Conservation (phyloP, 2,888 invertebrate genomes). For the Antheraea assamensis region DNA sequence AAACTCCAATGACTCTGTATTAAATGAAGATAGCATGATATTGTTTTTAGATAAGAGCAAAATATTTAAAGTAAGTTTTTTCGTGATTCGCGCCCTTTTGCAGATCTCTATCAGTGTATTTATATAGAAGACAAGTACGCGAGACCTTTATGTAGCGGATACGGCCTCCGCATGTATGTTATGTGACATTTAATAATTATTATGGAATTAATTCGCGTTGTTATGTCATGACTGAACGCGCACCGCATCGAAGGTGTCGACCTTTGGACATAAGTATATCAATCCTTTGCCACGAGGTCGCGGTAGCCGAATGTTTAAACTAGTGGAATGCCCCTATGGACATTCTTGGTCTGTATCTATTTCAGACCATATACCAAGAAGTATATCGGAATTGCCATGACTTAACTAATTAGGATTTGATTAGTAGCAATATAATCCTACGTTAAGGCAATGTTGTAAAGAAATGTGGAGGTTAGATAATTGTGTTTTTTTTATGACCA, state of each 20-base stretch:
- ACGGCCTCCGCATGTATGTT: conserved; percentile 8
- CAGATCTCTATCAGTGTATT: no score
- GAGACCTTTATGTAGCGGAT: conserved; percentile 10
- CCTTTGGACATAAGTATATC: background rate
- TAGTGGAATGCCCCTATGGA: background rate
- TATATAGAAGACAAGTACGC: no score
- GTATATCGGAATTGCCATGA: background rate
- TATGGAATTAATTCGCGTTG: conserved; percentile 12
- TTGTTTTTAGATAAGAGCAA: no score
- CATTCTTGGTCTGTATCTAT: no score
- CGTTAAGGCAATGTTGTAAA: no score
- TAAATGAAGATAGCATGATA: no score
- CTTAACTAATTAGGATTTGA: background rate
- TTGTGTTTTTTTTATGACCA: no score
- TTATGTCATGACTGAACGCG: conserved; percentile 9
- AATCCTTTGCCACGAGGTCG: background rate
- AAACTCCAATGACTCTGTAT: no score
- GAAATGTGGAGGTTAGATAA: no score
- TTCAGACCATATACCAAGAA: background rate
- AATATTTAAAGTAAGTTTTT: no score
- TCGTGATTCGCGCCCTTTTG: no score
- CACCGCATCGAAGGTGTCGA: background rate
- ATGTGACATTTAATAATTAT: conserved; percentile 11
- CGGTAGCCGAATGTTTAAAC: background rate
- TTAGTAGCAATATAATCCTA: no score